Conservation (phyloP, 2,797 vertebrate species). For the Darevskia mixta region DNA sequence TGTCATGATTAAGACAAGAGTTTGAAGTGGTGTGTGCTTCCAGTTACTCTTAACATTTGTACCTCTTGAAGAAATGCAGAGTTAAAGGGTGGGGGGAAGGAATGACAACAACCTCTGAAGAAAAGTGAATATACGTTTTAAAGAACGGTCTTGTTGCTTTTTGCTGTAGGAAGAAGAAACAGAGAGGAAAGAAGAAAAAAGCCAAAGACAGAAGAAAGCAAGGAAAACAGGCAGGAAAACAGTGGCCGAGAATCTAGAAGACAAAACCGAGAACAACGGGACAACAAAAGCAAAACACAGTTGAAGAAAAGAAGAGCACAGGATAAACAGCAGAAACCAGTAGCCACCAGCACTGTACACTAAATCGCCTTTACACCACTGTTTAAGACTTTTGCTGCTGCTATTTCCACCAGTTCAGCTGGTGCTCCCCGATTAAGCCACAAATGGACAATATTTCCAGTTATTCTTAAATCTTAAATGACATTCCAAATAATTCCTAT, state of each 20-base stretch:
- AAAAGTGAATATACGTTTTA: not conserved
- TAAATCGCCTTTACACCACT: slow-evolving; percentile 81
- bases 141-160: slow-evolving; percentile 44
- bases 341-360: slow-evolving; percentile 79
- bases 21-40: not conserved
- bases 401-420: slow-evolving; percentile 85
- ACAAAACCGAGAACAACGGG: slow-evolving; percentile 82
- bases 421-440: slow-evolving; percentile 73
- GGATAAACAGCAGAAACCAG: slow-evolving; percentile 83
- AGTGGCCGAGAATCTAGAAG: slow-evolving; percentile 84
- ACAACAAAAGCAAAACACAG: slow-evolving; percentile 93
- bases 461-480: slow-evolving; percentile 78
- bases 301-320: slow-evolving; percentile 88
- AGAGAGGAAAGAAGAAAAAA: slow-evolving; percentile 88
- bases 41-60: not conserved
- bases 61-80: not conserved
- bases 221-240: slow-evolving; percentile 81
- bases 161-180: slow-evolving; percentile 81
- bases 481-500: slow-evolving; percentile 80
- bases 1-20: not conserved
- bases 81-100: not conserved
- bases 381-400: slow-evolving; percentile 87
- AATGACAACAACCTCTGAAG: not conserved
- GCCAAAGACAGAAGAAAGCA: slow-evolving; percentile 88
- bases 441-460: slow-evolving; percentile 75